Evolutionary conservation across 1,140 invertebrate species (phyloP), one percentile per base, ranked within the genome.

Genomic region (Camponotus pennsylvanicus): DNA sequence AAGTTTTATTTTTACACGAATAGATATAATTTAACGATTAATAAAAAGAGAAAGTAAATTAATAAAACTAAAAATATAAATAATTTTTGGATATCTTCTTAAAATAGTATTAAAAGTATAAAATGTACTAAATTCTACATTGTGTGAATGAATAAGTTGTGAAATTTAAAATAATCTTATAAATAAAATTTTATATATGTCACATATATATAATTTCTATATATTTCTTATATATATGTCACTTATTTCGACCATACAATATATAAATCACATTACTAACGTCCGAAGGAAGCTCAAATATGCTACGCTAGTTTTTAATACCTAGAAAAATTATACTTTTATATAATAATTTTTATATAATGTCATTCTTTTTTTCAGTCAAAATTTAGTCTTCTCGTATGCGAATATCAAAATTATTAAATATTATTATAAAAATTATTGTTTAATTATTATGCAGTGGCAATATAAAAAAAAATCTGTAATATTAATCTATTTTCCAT

Each of bases 211-310:
- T 13, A 42, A 82, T 59, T 37, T 49, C 45, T 15, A 49, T 45
- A 15, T 13, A 61, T 71, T 82, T 8, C 34, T 27, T 3, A 15
- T 34, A 37, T 34, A 21, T 71, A 15, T 49, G 9, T 40, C 4
- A 78, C 13, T 45, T 13, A 42, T 71, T 70, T 37, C 42, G 9
- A 45, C 13, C 11, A 45, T 45, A 45, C 42, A 45, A 34, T 59
- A 63, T 84, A 55, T 79, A 27, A 27, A 27, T 79, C 66, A 86
- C 15, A 86, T 80, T 2, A 79, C 34, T 67, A 85, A 69, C 13
- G 78, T 82, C 15, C 78, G 59, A 13, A 86, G 77, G 64, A 86
- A 83, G 75, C 78, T 86, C 52, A 86, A 32, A 64, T 86, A 86
- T 3, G 57, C 85, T 34, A 86, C 8, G 13, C 45, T 82, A n/a